Evolutionary conservation across 2,888 invertebrate species (phyloP), one percentile per base, ranked within the genome.

Genomic region (Hedychridium roseum): DNA sequence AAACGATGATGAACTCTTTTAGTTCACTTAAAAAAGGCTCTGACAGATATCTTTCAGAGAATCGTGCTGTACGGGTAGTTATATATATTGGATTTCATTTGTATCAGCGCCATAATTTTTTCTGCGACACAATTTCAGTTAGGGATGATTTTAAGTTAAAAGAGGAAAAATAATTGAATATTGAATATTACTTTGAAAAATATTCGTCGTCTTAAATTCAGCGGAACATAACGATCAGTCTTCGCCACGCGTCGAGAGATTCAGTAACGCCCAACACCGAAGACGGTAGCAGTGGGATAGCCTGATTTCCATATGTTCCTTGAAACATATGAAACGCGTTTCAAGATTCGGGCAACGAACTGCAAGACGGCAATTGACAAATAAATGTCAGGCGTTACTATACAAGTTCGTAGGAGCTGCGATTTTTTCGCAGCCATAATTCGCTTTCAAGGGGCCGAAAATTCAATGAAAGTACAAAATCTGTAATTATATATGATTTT

Each of bases 401-500:
- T 34, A 17, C 34, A 32, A 42, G 34, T 34, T 42, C 32, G 42
- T 42, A 21, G 26, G 7, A 21, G 30, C 31, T 11, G 32, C 28
- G 2, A 28, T 43, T 32, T 32, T 32, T 32, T 43, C 30, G 14
- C 20, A 28, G 17, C 36, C 37, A 20, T 39, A 47, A 47, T 39
- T 39, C 34, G 39, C 40, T 28, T 46, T 41, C 16, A 41, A 41
- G 41, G 41, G 30, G 21, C 17, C 35, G 41, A 35, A 35, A 41
- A 36, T 39, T 46, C 27, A 27, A 39, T 27, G 39, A 27, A 39
- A 39, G 27, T 39, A 39, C 26, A 39, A 26, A 39, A 39, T 39
- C 39, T 35, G 36, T 48, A 37, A 42, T 41, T 36, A 47, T n/a
- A n/a, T n/a, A n/a, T 35, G 38, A 44, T 31, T 44, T 47, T 42